phyloP scores from a whole-genome alignment of 2,113 vertebrate species.

The Orycteropus afer region DNA sequence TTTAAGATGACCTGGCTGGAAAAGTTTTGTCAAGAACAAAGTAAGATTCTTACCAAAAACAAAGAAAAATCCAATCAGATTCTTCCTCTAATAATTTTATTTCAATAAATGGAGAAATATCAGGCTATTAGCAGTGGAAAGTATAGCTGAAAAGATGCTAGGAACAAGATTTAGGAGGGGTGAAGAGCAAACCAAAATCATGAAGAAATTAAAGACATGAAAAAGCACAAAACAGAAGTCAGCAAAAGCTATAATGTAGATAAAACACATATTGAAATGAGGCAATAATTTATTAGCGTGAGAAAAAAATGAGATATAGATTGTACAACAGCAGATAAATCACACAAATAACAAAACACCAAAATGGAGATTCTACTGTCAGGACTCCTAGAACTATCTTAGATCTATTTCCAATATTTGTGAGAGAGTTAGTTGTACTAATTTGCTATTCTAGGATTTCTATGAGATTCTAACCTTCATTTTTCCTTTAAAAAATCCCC shows the following conservation, averaged over 20 bases:
- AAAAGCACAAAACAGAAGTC: background rate
- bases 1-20: background rate
- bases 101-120: slow-evolving; percentile 30
- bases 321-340: background rate
- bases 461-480: background rate
- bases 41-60: background rate
- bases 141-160: background rate
- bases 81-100: slow-evolving; percentile 2
- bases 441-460: slow-evolving; percentile 16
- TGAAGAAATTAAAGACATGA: slow-evolving; percentile 18
- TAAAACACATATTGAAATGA: background rate
- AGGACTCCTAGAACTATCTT: background rate
- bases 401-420: background rate
- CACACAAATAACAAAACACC: background rate
- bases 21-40: slow-evolving; percentile 24
- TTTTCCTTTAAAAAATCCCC: slow-evolving; percentile 22
- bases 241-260: background rate
- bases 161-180: background rate
- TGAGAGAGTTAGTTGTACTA: background rate
- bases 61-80: background rate
- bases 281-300: background rate
- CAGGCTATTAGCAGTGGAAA: background rate
- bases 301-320: slow-evolving; percentile 11
- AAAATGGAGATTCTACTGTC: background rate
- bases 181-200: background rate